Conservation (phyloP, 2,888 invertebrate species). For the Trachelus troglodyta region DNA sequence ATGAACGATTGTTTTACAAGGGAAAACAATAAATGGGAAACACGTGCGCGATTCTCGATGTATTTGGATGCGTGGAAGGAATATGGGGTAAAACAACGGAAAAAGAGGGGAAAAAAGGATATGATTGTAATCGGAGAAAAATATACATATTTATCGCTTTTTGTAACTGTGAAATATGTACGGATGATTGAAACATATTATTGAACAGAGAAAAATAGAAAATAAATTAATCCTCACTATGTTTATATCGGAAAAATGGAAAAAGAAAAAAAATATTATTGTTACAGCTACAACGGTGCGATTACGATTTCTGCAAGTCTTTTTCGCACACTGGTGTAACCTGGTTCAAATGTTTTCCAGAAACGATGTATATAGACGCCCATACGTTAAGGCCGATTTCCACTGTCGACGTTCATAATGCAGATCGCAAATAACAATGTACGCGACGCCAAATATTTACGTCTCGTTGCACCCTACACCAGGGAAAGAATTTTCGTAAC, state of each 20-base stretch:
- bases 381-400: not conserved
- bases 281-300: not conserved
- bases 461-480: not conserved
- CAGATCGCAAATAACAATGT: not conserved
- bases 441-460: not conserved
- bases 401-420: not conserved
- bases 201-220: slow-evolving; percentile 1
- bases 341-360: not conserved
- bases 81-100: too few species aligned
- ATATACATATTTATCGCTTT: not conserved
- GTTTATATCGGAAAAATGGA: not conserved
- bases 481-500: not conserved
- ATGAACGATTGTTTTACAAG: too few species aligned
- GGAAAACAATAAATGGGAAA: too few species aligned
- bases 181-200: too few species aligned
- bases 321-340: not conserved
- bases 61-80: too few species aligned
- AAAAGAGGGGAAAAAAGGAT: not conserved
- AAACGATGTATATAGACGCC: not conserved
- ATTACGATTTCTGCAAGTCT: not conserved
- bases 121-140: not conserved
- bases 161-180: too few species aligned
- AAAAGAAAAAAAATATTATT: slow-evolving; percentile 9
- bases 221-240: not conserved
- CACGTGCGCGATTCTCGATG: too few species aligned